Conservation (phyloP, 1,140 invertebrate species). For the Pissodes strobi region DNA sequence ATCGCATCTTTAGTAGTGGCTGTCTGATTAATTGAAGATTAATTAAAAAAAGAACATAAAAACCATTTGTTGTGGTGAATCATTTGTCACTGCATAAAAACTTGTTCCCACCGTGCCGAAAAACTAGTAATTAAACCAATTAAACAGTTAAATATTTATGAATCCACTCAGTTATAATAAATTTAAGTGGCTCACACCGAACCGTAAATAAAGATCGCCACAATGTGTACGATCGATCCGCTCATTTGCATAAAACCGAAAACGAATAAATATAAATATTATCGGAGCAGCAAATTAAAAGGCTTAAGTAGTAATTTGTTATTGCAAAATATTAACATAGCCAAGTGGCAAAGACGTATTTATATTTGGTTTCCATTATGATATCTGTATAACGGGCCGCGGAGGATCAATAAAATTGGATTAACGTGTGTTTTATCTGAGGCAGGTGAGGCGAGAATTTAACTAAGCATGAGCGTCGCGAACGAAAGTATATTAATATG, state of each 20-base stretch:
- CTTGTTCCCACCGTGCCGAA: conserved; percentile 8
- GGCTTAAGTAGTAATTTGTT: conserved; percentile 29
- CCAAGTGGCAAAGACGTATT: conserved; percentile 26
- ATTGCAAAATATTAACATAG: conserved; percentile 30
- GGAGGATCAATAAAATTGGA: conserved; percentile 25
- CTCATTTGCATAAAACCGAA: conserved; percentile 31
- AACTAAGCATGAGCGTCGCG: too few relatives aligned
- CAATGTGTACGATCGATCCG: conserved; percentile 9
- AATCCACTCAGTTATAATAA: conserved; percentile 19
- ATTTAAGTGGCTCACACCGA: conserved; percentile 13
- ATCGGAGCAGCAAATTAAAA: conserved; percentile 31
- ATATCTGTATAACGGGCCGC: conserved; percentile 26
- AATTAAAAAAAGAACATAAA: conserved; percentile 1
- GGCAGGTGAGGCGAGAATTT: neutral
- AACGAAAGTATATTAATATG: too few relatives aligned
- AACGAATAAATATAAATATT: conserved; percentile 32
- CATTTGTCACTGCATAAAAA: conserved; percentile 2
- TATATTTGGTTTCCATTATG: conserved; percentile 27
- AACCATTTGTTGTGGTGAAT: conserved; percentile 5
- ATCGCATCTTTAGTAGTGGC: too few relatives aligned
- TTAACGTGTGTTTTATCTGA: conserved; percentile 8
- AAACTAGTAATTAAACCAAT: conserved; percentile 22
- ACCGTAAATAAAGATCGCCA: conserved; percentile 3
- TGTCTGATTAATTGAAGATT: neutral
- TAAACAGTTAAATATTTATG: conserved; percentile 22